Evolutionary conservation across 2,888 invertebrate species (phyloP).

Genomic region (Stenotaenia linearis): DNA sequence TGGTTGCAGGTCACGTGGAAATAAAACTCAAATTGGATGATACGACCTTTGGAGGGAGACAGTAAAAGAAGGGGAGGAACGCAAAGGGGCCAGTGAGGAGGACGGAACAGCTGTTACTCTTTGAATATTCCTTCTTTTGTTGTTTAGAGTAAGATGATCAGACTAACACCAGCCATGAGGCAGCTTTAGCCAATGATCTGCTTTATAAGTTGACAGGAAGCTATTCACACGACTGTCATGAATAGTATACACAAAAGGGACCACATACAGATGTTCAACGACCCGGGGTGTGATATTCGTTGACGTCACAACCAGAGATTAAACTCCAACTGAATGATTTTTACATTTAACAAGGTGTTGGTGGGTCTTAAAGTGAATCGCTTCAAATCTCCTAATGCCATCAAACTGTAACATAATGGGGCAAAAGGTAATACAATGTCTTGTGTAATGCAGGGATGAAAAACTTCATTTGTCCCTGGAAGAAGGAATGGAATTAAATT

Average conservation of each 20-base stretch:
- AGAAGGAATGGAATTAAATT: not conserved
- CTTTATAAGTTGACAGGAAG: slow-evolving; percentile 15
- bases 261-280: slow-evolving; percentile 7
- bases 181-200: slow-evolving; percentile 19
- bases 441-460: not conserved
- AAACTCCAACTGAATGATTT: not conserved
- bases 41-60: slow-evolving; percentile 1
- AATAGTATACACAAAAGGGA: slow-evolving; percentile 15
- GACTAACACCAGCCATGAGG: slow-evolving; percentile 11
- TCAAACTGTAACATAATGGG: not conserved
- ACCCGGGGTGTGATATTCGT: not conserved
- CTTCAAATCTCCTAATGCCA: not conserved
- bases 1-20: slow-evolving; percentile 19
- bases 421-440: not conserved
- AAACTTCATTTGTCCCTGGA: not conserved
- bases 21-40: slow-evolving; percentile 14
- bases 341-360: not conserved
- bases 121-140: slow-evolving; percentile 19
- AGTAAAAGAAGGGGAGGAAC: slow-evolving; percentile 11
- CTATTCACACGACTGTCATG: slow-evolving; percentile 11
- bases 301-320: slow-evolving; percentile 9
- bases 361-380: not conserved
- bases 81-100: not conserved
- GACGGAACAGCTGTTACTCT: slow-evolving; percentile 12
- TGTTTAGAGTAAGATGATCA: not conserved